Percentiles rank a stretch among this genome's conserved stretches.
Conservation (phyloP, 2,888 invertebrate species). For the Cosmopolites sordidus region DNA sequence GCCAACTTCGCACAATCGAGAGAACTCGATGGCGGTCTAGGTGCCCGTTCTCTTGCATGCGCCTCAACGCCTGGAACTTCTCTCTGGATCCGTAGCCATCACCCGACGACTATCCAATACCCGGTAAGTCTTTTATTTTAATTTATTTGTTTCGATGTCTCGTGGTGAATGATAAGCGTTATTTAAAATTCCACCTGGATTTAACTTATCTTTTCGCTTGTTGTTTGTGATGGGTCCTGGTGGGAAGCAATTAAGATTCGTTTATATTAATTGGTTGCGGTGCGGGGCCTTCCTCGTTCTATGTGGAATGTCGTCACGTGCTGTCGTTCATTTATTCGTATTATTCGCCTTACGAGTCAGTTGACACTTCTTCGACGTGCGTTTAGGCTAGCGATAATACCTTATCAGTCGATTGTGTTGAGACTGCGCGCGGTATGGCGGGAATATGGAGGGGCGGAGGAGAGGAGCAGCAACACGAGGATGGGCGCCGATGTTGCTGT, state of each 20-base stretch:
- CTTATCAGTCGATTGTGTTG: constrained; percentile 21
- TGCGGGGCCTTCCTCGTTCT: no score
- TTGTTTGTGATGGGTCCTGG: constrained; percentile 7
- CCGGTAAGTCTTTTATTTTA: constrained; percentile 19
- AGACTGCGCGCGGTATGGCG: constrained; percentile 15
- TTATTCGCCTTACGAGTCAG: constrained; percentile 3
- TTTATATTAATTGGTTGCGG: constrained; percentile 12
- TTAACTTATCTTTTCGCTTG: constrained; percentile 10
- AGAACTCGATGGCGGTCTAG: constrained; percentile 32
- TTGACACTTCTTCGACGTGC: constrained; percentile 15
- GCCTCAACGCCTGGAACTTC: constrained; percentile 7
- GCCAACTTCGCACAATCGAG: constrained; percentile 34
- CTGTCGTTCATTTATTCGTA: constrained; percentile 9
- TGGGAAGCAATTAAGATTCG: constrained; percentile 12
- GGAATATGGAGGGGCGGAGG: constrained; percentile 9
- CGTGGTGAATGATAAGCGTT: no score
- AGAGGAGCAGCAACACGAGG: background rate
- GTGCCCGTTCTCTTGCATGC: constrained; percentile 24
- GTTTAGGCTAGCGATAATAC: constrained; percentile 23
- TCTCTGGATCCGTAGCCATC: constrained; percentile 5
- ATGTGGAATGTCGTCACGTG: constrained; percentile 12
- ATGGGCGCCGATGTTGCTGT: background rate
- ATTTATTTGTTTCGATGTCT: no score
- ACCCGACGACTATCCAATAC: background rate
- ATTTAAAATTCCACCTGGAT: no score